These are phyloP conservation scores for Apotomis turbidana DNA, from an alignment of 2,888 invertebrate species.

Conservation along the genomic window DNA sequence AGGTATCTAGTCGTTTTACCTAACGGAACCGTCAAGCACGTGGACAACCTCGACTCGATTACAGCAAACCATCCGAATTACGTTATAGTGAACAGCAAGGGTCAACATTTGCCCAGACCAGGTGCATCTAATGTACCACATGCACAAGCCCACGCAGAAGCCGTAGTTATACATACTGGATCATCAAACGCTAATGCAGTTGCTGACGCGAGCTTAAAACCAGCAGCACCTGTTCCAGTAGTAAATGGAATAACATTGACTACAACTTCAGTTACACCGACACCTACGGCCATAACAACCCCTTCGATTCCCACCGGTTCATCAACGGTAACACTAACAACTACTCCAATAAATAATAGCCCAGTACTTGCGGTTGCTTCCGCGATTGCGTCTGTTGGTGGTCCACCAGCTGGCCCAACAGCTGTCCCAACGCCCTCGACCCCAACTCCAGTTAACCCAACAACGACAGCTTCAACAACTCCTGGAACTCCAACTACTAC, in stretches of 20 bases:
- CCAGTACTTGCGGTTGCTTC: slow-evolving; percentile 1
- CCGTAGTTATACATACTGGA: slow-evolving; percentile 25
- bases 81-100: slow-evolving; percentile 26
- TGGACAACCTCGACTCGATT: slow-evolving; percentile 22
- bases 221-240: neutral
- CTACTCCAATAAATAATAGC: neutral
- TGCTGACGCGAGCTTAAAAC: neutral
- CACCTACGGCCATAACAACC: neutral
- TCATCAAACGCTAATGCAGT: neutral
- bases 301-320: neutral
- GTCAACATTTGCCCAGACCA: slow-evolving; percentile 24
- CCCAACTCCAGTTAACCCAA: neutral
- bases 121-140: neutral
- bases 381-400: slow-evolving; percentile 6
- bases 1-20: slow-evolving; percentile 33
- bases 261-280: neutral
- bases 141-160: slow-evolving; percentile 21
- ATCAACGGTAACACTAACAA: neutral
- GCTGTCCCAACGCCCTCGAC: neutral
- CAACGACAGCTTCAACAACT: neutral
- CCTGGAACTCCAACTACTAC: no score
- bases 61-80: slow-evolving; percentile 24
- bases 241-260: neutral
- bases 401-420: neutral
- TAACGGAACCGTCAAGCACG: slow-evolving; percentile 28